Evolutionary conservation across 92 coral and sea anemone genomes (phyloP).

Genomic region (Actinernus sp.): DNA sequence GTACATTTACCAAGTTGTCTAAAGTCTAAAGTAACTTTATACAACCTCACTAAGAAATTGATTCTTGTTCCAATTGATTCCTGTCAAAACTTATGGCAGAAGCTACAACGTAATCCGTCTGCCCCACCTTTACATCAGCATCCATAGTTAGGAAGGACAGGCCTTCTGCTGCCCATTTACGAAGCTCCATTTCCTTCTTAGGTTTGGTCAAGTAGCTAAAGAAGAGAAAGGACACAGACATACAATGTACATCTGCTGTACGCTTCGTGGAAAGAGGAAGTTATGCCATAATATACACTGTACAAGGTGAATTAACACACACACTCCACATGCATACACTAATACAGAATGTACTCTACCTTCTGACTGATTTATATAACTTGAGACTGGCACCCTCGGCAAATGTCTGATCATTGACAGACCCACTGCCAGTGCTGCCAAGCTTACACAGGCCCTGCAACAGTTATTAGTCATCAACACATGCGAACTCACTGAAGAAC

Average conservation of each 20-base stretch:
- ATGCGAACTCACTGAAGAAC: too few species aligned
- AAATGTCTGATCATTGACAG: slow-evolving; percentile 84
- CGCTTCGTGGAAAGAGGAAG: neutral
- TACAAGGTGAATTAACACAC: too few species aligned
- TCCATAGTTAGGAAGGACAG: slow-evolving; percentile 92
- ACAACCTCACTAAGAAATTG: too few species aligned
- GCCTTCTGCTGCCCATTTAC: slow-evolving; percentile 98
- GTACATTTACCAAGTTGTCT: too few species aligned
- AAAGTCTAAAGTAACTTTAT: too few species aligned
- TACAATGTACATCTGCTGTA: neutral
- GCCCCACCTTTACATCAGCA: slow-evolving; percentile 89
- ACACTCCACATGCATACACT: too few species aligned
- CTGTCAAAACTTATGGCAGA: too few species aligned
- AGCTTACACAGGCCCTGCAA: slow-evolving; percentile 91
- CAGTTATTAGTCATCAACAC: too few species aligned
- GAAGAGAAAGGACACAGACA: neutral
- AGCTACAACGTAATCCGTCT: neutral
- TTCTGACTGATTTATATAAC: slow-evolving; percentile 86
- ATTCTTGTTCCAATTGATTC: too few species aligned
- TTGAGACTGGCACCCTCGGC: slow-evolving; percentile 88
- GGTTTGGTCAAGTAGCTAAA: slow-evolving; percentile 81
- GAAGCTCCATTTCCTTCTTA: slow-evolving; percentile 82
- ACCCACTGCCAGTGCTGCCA: slow-evolving; percentile 89
- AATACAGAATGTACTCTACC: too few species aligned
- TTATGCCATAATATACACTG: too few species aligned